Base-by-base conservation (phyloP, 30 jellyfish, hydroid and myxozoan species). In the Hydractinia symbiolongicarpus region DNA sequence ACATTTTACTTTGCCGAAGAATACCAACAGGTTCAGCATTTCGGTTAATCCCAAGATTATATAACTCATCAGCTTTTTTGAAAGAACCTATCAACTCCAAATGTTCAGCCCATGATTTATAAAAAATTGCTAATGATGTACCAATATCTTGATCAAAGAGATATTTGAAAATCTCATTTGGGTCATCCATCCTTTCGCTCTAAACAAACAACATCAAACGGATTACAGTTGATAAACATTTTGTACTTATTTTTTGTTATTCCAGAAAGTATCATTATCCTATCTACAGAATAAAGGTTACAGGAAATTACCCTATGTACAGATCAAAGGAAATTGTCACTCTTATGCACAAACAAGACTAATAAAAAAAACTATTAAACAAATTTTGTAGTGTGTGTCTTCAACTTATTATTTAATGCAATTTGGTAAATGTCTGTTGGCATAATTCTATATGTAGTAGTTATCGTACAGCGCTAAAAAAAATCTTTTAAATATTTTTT, bases 41-140 rank as follows among this genome's bases (percentile, higher is more conserved):
- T 54, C 98, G 87, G 44, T 89, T 85, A 8, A 93, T 79, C 56
- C 98, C 98, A 21, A 86, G 54, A 16, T 80, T 73, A 55, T 77
- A 86, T 15, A 93, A 89, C 73, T 93, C 98, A 73, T 81, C 94
- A 2, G 96, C 95, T 53, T 81, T 77, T 64, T 80, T 77, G 56
- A 15, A 64, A 50, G 95, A 61, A n/a, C 81, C 87, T 30, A 54
- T 53, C 4, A 16, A 20, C 79, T 87, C 98, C 16, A 93, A 82
- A 40, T 76, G 75, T 50, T 56, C 79, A 8, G 95, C 96, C 96
- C 96, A 93, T 72, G 57, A 72, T 66, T 74, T 90, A 73, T 87
- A 93, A 67, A 83, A 93, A 5, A 51, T 21, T 40, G 96, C 88
- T 19, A 56, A 85, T 50, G 79, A 7, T 53, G 89, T 71, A 15